These are phyloP conservation scores for Lycaena phlaeas DNA, from an alignment of 2,888 invertebrate species.

Conservation along the genomic window DNA sequence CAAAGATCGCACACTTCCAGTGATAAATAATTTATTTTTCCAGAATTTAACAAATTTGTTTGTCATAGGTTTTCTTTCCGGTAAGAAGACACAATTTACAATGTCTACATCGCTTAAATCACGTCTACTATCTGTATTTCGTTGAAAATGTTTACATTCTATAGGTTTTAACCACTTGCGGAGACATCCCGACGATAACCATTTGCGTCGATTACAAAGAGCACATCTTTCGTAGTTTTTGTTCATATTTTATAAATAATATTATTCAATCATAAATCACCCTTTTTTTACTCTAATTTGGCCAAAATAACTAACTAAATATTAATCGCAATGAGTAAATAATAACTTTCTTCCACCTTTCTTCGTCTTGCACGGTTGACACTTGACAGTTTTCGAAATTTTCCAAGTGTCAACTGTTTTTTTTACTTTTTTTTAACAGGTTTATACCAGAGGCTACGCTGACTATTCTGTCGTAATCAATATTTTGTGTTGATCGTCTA, in stretches of 20 bases:
- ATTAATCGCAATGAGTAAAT: too few relatives aligned
- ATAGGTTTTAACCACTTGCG: conserved; percentile 64
- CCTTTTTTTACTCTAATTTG: too few relatives aligned
- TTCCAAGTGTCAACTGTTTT: too few relatives aligned
- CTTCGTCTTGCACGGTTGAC: too few relatives aligned
- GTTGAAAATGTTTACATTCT: conserved; percentile 68
- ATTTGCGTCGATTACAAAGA: conserved; percentile 61
- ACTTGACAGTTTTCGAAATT: too few relatives aligned
- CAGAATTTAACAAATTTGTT: conserved; percentile 64
- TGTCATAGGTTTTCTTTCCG: conserved; percentile 51
- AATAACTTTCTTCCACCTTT: too few relatives aligned
- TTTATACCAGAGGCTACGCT: too few relatives aligned
- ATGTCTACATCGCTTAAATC: conserved; percentile 55
- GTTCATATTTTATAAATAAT: conserved; percentile 32
- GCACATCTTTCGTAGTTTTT: conserved; percentile 64
- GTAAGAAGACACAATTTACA: conserved; percentile 52
- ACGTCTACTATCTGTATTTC: conserved; percentile 56
- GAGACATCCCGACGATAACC: conserved; percentile 61
- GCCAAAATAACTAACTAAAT: too few relatives aligned
- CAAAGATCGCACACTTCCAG: conserved; percentile 56
- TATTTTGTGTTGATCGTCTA: too few relatives aligned
- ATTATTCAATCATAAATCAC: too few relatives aligned
- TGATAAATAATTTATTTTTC: conserved; percentile 60
- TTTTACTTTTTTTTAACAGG: too few relatives aligned
- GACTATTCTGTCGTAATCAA: too few relatives aligned